phyloP scores from a whole-genome alignment of 2,888 invertebrate genomes.

The Phania funesta region DNA sequence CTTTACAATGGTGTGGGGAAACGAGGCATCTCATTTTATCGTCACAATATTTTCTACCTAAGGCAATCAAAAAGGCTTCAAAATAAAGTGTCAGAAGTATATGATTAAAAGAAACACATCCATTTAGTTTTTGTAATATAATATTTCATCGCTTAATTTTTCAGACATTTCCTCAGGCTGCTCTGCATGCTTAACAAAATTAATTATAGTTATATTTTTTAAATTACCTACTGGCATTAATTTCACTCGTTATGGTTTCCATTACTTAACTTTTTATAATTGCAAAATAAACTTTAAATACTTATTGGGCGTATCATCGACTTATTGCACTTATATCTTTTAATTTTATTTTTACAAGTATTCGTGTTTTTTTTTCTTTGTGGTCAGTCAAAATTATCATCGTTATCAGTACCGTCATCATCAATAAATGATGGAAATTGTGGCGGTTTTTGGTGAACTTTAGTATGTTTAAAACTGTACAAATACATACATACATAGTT shows the following conservation, averaged over 20 bases:
- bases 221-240: background rate
- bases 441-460: constrained; percentile 19
- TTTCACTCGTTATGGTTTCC: background rate
- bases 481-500: background rate
- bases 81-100: too few species aligned
- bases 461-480: background rate
- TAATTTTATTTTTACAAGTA: constrained; percentile 3
- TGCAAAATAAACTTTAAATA: constrained; percentile 25
- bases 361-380: background rate
- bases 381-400: constrained; percentile 3
- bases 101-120: too few species aligned
- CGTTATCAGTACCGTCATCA: constrained; percentile 1
- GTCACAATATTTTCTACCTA: too few species aligned
- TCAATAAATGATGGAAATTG: constrained; percentile 41
- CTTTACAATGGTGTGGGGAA: too few species aligned
- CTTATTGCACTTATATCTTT: background rate
- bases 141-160: too few species aligned
- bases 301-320: constrained; percentile 19
- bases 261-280: constrained; percentile 35
- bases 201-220: background rate
- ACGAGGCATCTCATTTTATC: too few species aligned
- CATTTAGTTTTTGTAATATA: too few species aligned
- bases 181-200: background rate
- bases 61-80: too few species aligned
- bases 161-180: background rate